Evolutionary conservation across 1,140 invertebrate species (phyloP).

Genomic region (Arctopsyche grandis): DNA sequence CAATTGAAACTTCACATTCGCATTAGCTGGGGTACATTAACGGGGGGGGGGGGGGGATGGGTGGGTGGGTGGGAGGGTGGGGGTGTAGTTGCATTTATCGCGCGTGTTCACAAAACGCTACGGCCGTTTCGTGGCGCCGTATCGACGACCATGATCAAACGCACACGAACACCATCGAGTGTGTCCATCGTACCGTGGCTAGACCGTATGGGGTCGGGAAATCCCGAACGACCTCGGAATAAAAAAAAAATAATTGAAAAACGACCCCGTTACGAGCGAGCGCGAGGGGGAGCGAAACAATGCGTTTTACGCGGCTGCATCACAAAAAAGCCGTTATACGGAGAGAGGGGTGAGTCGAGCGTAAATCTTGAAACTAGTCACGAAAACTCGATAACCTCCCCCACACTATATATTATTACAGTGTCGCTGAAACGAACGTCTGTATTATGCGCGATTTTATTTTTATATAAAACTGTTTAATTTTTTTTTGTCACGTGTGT

Average conservation of each 20-base stretch:
- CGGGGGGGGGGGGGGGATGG: too few relatives aligned
- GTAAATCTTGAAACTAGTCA: neutral
- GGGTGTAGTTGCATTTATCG: constrained; percentile 14
- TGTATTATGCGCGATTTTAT: too few relatives aligned
- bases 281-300: neutral
- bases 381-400: neutral
- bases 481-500: too few relatives aligned
- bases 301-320: constrained; percentile 11
- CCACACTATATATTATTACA: too few relatives aligned
- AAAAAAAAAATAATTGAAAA: constrained; percentile 3
- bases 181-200: too few relatives aligned
- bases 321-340: constrained; percentile 5
- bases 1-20: constrained; percentile 13
- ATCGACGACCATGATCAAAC: constrained; percentile 24
- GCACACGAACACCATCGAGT: too few relatives aligned
- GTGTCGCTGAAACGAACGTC: too few relatives aligned
- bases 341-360: neutral
- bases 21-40: too few relatives aligned
- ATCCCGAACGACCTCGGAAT: too few relatives aligned
- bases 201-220: too few relatives aligned
- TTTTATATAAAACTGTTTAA: too few relatives aligned
- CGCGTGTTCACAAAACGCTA: constrained; percentile 30
- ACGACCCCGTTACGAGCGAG: neutral
- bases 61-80: too few relatives aligned
- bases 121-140: neutral